Evolutionary conservation across 1,140 invertebrate species (phyloP), one percentile per base, ranked within the genome.

Genomic region (Microplitis mediator): DNA sequence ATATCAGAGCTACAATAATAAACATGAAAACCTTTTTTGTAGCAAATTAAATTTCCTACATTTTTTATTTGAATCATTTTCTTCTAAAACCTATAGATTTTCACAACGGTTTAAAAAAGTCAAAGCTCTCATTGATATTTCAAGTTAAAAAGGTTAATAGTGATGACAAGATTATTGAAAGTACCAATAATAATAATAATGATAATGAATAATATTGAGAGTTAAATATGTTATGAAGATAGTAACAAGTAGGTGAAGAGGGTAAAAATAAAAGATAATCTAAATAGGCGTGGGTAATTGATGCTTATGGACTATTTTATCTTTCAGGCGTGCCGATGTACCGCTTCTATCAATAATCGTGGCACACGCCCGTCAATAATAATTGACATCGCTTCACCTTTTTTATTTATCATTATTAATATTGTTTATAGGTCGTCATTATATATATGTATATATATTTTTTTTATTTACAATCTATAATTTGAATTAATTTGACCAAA

Each of bases 291-390:
- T 74, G 71, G 64, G 51, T 68, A 74, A 74, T 74, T 64, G 60
- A 68, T 71, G 54, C 68, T 74, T 63, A 63, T 67, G 73, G 65
- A 71, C 69, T 74, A 74, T 71, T 74, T 23, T 74, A 71, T 74
- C 45, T 35, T 11, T 34, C 61, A 71, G 73, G 73, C 69, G 73
- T 74, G 73, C 68, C 73, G 61, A 36, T 35, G 50, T 35, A 67
- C 16, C 52, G 11, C 23, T 52, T 71, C 63, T 72, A 71, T 72
- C 52, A 72, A 72, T 67, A 61, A 72, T 72, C 64, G 64, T 58
- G 51, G 36, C 68, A 34, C 68, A 62, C 56, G 56, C 54, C 68
- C 35, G 39, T 35, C 68, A 69, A 68, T 68, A 68, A 68, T 68
- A 58, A 68, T 68, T 16, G 11, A 51, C 52, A 36, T n/a, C 23